Conservation (phyloP, 1,140 invertebrate genomes). For the Aphaenogaster floridana region DNA sequence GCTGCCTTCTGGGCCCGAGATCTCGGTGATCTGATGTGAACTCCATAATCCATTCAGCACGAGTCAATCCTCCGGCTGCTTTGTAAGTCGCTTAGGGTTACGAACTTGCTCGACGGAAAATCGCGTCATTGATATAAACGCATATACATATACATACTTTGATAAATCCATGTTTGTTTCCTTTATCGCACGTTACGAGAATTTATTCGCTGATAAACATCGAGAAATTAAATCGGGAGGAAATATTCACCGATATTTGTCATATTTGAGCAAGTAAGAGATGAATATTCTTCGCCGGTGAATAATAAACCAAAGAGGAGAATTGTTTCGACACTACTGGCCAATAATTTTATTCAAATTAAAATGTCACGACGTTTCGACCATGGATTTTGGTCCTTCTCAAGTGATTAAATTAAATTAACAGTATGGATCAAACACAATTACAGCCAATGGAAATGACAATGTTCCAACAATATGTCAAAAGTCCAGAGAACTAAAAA, state of each 20-base stretch:
- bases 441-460: no score
- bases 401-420: no score
- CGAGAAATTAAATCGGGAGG: neutral
- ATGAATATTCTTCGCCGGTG: no score
- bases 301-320: no score
- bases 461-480: no score
- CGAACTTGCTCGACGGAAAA: slow-evolving; percentile 28
- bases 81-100: slow-evolving; percentile 37
- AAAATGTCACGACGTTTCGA: no score
- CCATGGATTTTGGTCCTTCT: no score
- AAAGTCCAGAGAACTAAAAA: no score
- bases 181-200: neutral
- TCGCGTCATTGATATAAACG: neutral
- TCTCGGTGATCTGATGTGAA: slow-evolving; percentile 68
- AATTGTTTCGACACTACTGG: no score
- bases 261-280: neutral
- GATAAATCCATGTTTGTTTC: neutral
- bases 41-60: slow-evolving; percentile 73
- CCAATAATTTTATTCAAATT: no score
- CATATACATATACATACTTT: neutral
- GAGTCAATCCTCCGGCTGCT: slow-evolving; percentile 60
- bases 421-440: no score
- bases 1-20: slow-evolving; percentile 73
- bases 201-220: neutral
- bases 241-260: neutral